These are phyloP conservation scores for Nasua narica DNA, from an alignment of 2,797 vertebrate genomes.

Conservation along the genomic window DNA sequence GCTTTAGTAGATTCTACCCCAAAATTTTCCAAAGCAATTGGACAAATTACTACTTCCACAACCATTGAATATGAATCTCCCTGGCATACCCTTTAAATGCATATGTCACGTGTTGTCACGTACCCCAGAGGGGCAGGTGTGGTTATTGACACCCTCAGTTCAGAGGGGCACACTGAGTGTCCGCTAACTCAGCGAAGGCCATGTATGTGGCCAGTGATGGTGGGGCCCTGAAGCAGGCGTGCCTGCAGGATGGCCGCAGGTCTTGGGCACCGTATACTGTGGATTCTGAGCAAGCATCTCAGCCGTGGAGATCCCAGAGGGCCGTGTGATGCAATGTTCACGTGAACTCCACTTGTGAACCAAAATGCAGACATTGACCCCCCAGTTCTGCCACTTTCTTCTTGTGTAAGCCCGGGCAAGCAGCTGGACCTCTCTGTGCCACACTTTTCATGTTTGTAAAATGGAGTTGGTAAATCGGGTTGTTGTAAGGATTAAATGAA, in stretches of 20 bases:
- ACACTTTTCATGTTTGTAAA: neutral
- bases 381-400: neutral
- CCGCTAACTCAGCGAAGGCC: neutral
- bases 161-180: neutral
- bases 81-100: neutral
- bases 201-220: too few relatives aligned
- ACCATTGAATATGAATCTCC: neutral
- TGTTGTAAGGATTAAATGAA: neutral
- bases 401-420: neutral
- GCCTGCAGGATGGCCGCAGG: neutral
- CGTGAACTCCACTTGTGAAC: neutral
- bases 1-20: neutral
- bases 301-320: neutral
- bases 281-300: neutral
- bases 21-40: neutral
- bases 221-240: neutral
- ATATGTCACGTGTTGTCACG: too few relatives aligned
- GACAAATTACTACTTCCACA: neutral
- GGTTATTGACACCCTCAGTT: neutral
- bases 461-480: neutral
- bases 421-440: rapidly evolving
- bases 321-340: neutral
- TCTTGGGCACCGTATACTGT: neutral
- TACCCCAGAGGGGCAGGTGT: neutral
- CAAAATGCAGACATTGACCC: neutral